phyloP scores from a whole-genome alignment of 2,888 invertebrate genomes.

The Halictus quadricinctus region DNA sequence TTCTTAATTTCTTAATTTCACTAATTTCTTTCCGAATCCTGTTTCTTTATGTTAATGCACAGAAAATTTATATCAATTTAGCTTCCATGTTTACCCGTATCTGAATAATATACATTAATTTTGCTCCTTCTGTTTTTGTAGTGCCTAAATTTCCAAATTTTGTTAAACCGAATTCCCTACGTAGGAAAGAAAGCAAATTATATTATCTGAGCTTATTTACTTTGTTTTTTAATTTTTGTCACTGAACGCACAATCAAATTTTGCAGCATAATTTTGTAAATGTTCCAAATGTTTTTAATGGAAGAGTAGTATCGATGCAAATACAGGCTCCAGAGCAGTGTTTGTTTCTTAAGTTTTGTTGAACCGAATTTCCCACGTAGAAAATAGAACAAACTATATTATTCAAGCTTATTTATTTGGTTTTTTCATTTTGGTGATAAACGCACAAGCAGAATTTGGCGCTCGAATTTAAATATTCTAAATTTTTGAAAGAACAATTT shows the following conservation, averaged over 20 bases:
- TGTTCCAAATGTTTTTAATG: neutral
- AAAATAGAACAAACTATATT: neutral
- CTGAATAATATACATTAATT: neutral
- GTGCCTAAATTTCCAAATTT: neutral
- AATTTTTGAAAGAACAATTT: neutral
- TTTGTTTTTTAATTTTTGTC: neutral
- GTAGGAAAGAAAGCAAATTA: neutral
- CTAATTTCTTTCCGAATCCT: neutral
- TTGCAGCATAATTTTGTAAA: too few relatives aligned
- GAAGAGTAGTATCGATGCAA: neutral
- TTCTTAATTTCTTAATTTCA: too few relatives aligned
- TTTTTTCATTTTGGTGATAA: neutral
- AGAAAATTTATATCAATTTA: neutral
- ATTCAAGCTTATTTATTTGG: neutral
- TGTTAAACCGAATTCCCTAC: too few relatives aligned
- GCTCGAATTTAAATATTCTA: neutral
- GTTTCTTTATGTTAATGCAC: neutral
- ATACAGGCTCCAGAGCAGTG: neutral
- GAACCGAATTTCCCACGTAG: neutral
- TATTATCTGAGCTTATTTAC: neutral
- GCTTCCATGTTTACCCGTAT: neutral
- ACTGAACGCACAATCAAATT: too few relatives aligned
- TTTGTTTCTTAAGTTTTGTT: neutral
- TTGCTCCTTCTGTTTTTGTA: neutral
- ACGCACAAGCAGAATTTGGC: neutral